Evolutionary conservation across 92 coral and sea anemone species (phyloP), one percentile per base, ranked within the genome.

Genomic region (Bergia puertoricense): DNA sequence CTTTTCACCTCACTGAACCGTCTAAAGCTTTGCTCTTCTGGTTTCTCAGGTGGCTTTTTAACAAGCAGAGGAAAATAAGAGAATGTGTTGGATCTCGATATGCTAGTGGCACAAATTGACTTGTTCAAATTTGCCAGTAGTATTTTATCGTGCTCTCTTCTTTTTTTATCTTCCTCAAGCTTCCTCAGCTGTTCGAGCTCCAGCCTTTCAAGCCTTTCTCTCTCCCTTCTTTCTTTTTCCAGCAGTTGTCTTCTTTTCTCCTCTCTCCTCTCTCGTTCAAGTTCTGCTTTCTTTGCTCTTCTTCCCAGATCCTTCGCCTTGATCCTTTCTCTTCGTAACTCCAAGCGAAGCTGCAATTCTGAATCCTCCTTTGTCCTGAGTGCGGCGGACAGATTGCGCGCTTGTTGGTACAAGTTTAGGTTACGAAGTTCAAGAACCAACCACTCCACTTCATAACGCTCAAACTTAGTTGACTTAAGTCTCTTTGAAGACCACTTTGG

Each of bases 351-450:
- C 36, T 67, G 56, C 38, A 82, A 66, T 9, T 82, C 86, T 20
- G 50, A 3, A 38, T 82, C 86, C 38, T 82, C 95, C 65, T 90
- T 94, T 4, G 66, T 23, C 15, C 67, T 72, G 50, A 93, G 76
- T 2, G 95, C 94, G 48, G 71, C 51, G 8, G 85, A 41, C 2
- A 94, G 65, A 67, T 89, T 45, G 14, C 41, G 65, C 45, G 97
- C 97, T 46, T 92, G 91, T 13, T 91, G 94, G 13, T 80, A 85
- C 65, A 94, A 79, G 66, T 93, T 91, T 3, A 91, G 88, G n/a
- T 56, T 48, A 1, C 85, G 84, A 62, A 94, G 80, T 86, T 93
- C 97, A 14, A 88, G 71, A 46, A 91, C 69, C 76, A 94, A 57
- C 85, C 87, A 74, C 37, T 93, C 90, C 13, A 88, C 92, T 86